Conservation (phyloP, 2,888 invertebrate genomes). For the Acanthosepion lycidas region DNA sequence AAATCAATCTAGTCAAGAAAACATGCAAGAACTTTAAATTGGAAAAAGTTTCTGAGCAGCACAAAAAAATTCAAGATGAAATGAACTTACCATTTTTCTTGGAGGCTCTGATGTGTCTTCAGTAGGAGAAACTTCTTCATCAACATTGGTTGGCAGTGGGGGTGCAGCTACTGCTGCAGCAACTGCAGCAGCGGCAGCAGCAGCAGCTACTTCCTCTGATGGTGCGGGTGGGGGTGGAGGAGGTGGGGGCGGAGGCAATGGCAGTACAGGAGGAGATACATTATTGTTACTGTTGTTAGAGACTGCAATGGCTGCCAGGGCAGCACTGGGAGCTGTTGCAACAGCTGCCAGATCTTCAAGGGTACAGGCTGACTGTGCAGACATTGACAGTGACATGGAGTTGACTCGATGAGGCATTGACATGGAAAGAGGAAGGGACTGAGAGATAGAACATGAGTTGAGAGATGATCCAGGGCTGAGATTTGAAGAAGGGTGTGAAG, state of each 20-base stretch:
- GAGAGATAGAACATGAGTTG: neutral
- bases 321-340: conserved; percentile 37
- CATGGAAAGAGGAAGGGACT: conserved; percentile 39
- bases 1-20: too few species aligned
- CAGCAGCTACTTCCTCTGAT: conserved; percentile 16
- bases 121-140: conserved; percentile 37
- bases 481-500: neutral
- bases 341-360: conserved; percentile 44
- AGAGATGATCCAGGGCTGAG: conserved; percentile 1
- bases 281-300: conserved; percentile 35
- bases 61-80: neutral
- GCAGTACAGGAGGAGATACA: neutral
- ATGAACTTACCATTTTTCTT: conserved; percentile 42
- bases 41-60: neutral
- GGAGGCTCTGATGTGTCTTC: conserved; percentile 40
- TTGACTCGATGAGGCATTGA: conserved; percentile 23
- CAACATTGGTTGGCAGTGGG: conserved; percentile 40
- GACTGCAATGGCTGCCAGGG: conserved; percentile 42
- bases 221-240: neutral
- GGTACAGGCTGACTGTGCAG: conserved; percentile 34
- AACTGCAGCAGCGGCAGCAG: conserved; percentile 17
- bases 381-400: conserved; percentile 40
- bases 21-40: too few species aligned
- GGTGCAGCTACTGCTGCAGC: conserved; percentile 43
- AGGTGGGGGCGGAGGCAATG: conserved; percentile 8